Base-by-base conservation (phyloP, 2,888 invertebrate species). In the Ophion ellenae region DNA sequence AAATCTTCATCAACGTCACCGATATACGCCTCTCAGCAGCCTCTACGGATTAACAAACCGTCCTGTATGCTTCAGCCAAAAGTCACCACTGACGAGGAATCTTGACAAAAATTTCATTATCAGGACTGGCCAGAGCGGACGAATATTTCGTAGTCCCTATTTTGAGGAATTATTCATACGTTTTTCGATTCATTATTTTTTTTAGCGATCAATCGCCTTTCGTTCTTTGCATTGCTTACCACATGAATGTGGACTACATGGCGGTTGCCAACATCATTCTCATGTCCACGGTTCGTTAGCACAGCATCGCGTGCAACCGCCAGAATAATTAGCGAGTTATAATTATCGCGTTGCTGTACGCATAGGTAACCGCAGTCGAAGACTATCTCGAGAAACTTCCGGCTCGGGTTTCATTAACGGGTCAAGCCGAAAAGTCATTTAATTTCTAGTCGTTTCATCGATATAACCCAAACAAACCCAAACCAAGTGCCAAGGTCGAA, bases 321-420 rank as follows among this genome's bases (percentile, higher is more conserved):
- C 70, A n/a, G 70, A 28, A 77, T 78, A 83, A 86, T 86, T 86
- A 86, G 77, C 86, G 74, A 64, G 81, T 83, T 81, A 74, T 83
- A 70, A 86, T 86, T 86, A 86, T 83, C 83, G 77, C 64, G 53
- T 61, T 20, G 24, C 32, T 70, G 28, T 17, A 64, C 64, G 53
- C 75, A 11, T 53, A 40, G 24, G 64, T 9, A 11, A 24, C 67
- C 53, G 17, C 32, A 28, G 45, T 66, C 70, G 20, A 75, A 81
- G 66, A 81, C 74, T 64, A 70, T 81, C 70, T 61, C 64, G 28
- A 69, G 28, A 57, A 20, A 70, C 53, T 78, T 78, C 81, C 81
- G 74, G 86, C 70, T 83, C 57, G 28, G 45, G 28, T 66, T 57
- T 63, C 36, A 74, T 69, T 86, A 79, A 82, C 79, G 74, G 61